These are phyloP conservation scores for Erebia aethiops DNA, from an alignment of 2,888 invertebrate genomes.

Conservation along the genomic window DNA sequence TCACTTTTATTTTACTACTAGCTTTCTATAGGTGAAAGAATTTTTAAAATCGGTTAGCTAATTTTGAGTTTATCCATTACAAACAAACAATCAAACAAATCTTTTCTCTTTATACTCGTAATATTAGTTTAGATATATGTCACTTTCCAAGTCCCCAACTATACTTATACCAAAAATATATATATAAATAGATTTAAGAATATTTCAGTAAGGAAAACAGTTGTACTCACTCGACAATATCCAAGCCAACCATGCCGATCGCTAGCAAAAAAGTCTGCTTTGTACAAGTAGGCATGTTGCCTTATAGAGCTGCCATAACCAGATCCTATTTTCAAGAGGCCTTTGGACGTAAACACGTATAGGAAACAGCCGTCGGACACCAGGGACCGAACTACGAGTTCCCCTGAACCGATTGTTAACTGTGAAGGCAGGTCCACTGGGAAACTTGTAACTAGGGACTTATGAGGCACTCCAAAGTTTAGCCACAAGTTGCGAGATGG, in stretches of 20 bases:
- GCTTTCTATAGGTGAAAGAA: no score
- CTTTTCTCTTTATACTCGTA: no score
- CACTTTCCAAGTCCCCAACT: no score
- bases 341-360: constrained; percentile 92
- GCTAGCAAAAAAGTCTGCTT: constrained; percentile 90
- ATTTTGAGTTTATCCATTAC: no score
- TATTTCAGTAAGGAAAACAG: neutral
- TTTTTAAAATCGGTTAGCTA: no score
- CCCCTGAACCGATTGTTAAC: constrained; percentile 60
- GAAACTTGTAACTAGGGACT: constrained; percentile 87
- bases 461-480: constrained; percentile 92
- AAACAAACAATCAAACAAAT: no score
- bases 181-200: no score
- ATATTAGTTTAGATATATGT: no score
- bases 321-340: constrained; percentile 96
- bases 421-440: constrained; percentile 72
- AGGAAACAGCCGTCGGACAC: constrained; percentile 96
- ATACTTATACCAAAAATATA: neutral
- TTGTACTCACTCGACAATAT: constrained; percentile 86
- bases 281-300: constrained; percentile 94
- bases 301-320: constrained; percentile 96
- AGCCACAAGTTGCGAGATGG: constrained; percentile 94
- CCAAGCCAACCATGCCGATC: constrained; percentile 93
- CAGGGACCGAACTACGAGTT: constrained; percentile 83
- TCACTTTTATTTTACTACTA: no score